Evolutionary conservation across 2,113 vertebrate species (phyloP).

Genomic region (Petrocephalus microphthalmus): DNA sequence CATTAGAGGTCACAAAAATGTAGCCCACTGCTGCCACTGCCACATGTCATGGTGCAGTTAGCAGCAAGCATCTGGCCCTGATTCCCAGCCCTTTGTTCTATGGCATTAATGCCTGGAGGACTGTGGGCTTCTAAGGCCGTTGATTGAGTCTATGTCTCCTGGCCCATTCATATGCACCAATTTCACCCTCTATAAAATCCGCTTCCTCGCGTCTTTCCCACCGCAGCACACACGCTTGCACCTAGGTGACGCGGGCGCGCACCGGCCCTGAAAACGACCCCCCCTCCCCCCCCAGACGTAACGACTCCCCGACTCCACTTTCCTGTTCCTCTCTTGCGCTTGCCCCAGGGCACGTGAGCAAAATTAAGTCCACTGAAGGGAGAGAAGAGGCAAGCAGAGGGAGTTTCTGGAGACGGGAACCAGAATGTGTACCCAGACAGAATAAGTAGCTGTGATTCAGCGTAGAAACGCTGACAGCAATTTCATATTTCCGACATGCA

Average conservation of each 20-base stretch:
- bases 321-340: not conserved
- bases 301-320: not conserved
- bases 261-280: not conserved
- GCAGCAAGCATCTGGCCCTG: not conserved
- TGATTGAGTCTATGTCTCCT: slow-evolving; percentile 1
- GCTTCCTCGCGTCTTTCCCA: not conserved
- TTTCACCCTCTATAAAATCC: slow-evolving; percentile 21
- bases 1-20: not conserved
- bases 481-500: not conserved
- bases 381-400: not conserved
- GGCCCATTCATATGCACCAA: slow-evolving; percentile 19
- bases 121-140: not conserved
- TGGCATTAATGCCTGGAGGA: not conserved
- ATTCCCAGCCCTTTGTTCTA: slow-evolving; percentile 1
- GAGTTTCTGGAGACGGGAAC: not conserved
- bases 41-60: not conserved
- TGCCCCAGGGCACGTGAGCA: not conserved
- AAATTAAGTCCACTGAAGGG: not conserved
- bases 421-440: not conserved
- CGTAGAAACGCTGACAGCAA: not conserved
- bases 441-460: not conserved
- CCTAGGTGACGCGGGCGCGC: not conserved
- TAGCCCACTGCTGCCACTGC: not conserved
- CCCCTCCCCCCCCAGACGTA: not conserved
- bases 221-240: not conserved